A percentile compares a stretch with the other conserved stretches of the same genome.
These are phyloP conservation scores for Coreius guichenoti DNA, from an alignment of 2,797 vertebrate species.

Conservation along the genomic window DNA sequence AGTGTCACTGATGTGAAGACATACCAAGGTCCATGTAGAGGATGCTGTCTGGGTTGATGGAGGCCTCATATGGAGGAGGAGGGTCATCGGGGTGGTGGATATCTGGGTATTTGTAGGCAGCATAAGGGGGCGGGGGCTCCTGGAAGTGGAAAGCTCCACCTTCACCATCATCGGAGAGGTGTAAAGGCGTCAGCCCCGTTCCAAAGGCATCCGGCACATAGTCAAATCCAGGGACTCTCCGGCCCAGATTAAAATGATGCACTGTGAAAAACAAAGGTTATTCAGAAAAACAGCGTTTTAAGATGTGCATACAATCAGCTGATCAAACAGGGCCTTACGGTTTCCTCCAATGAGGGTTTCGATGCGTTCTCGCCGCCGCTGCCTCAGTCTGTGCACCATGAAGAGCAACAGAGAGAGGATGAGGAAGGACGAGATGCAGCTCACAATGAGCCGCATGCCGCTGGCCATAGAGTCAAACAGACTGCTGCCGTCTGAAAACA, in stretches of 20 bases:
- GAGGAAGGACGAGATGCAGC: conserved; percentile 98
- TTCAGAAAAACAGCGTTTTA: not conserved
- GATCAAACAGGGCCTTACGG: conserved; percentile 76
- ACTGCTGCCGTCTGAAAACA: conserved; percentile 87
- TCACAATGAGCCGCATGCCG: conserved; percentile 96
- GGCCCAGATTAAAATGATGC: conserved; percentile 97
- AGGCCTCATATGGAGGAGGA: conserved; percentile 95
- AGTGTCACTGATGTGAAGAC: not conserved
- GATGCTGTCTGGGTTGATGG: conserved; percentile 90
- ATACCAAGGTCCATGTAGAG: conserved; percentile 91
- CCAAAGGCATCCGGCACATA: conserved; percentile 94
- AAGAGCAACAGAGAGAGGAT: conserved; percentile 98
- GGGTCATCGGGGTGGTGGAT: conserved; percentile 96
- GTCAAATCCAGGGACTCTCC: conserved; percentile 95
- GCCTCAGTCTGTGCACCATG: conserved; percentile 96
- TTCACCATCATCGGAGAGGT: conserved; percentile 96
- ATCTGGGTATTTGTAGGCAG: conserved; percentile 96
- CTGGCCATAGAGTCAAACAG: conserved; percentile 98
- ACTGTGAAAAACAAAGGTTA: conserved; percentile 73
- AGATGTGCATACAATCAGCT: not conserved
- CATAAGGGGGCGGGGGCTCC: conserved; percentile 94
- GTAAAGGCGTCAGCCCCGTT: conserved; percentile 94
- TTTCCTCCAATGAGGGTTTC: conserved; percentile 97
- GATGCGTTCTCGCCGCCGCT: conserved; percentile 92
- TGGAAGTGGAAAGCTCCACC: conserved; percentile 98